Evolutionary conservation across 2,888 invertebrate species (phyloP).

Genomic region (Morpho achilles): DNA sequence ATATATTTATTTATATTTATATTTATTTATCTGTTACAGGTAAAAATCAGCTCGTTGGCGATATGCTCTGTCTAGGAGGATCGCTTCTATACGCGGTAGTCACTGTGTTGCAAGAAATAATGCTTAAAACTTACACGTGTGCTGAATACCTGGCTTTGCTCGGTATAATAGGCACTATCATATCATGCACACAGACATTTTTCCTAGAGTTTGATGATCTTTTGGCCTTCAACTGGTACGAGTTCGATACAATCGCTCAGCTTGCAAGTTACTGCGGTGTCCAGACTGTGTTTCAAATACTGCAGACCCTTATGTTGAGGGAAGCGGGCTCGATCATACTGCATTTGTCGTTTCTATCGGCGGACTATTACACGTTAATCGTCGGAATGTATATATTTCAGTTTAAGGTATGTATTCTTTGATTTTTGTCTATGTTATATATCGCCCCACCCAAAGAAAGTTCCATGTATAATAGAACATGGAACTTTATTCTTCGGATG

Average conservation of each 20-base stretch:
- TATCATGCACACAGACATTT: slow-evolving; percentile 89
- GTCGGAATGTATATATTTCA: slow-evolving; percentile 89
- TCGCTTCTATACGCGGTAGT: slow-evolving; percentile 88
- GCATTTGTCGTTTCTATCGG: slow-evolving; percentile 89
- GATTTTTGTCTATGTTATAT: slow-evolving; percentile 1
- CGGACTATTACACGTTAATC: slow-evolving; percentile 91
- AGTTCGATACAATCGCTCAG: slow-evolving; percentile 81
- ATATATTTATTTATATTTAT: too few relatives aligned
- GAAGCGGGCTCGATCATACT: slow-evolving; percentile 90
- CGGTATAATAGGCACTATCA: slow-evolving; percentile 88
- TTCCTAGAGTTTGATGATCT: slow-evolving; percentile 85
- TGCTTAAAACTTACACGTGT: slow-evolving; percentile 87
- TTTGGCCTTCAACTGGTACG: slow-evolving; percentile 83
- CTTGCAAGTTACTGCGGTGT: slow-evolving; percentile 82
- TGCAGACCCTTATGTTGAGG: slow-evolving; percentile 86
- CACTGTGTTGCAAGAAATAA: slow-evolving; percentile 89
- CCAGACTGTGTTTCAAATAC: slow-evolving; percentile 87
- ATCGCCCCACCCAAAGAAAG: too few relatives aligned
- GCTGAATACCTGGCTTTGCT: slow-evolving; percentile 90
- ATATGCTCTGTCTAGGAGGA: slow-evolving; percentile 88
- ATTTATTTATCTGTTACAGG: too few relatives aligned
- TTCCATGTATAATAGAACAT: too few relatives aligned
- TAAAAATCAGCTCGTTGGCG: slow-evolving; percentile 88
- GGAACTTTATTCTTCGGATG: too few relatives aligned
- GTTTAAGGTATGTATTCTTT: slow-evolving; percentile 81